These are phyloP conservation scores for Salmo trutta DNA, from an alignment of 2,797 vertebrate species.

Conservation along the genomic window DNA sequence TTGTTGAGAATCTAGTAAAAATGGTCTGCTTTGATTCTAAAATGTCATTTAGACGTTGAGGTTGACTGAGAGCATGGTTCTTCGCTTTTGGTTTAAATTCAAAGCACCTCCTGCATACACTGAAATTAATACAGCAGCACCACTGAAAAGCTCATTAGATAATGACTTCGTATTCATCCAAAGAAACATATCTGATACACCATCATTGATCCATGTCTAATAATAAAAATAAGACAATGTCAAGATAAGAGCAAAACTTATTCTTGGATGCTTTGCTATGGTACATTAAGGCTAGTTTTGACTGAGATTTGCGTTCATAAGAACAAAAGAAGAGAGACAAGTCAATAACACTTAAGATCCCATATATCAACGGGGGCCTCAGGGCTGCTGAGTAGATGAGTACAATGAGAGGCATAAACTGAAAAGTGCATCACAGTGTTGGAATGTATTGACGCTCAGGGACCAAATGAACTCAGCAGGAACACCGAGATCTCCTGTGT, in stretches of 20 bases:
- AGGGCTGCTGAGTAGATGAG: slow-evolving; percentile 24
- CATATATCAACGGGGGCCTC: slow-evolving; percentile 14
- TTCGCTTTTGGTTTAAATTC: neutral
- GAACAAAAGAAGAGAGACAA: slow-evolving; percentile 12
- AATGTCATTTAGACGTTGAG: neutral
- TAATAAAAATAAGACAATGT: too few relatives aligned
- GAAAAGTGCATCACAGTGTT: slow-evolving; percentile 12
- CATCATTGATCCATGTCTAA: neutral
- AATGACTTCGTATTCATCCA: neutral
- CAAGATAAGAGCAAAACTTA: neutral
- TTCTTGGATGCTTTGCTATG: too few relatives aligned
- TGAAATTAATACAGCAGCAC: neutral
- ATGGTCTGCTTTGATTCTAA: neutral
- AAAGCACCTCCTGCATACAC: neutral
- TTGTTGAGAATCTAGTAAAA: slow-evolving; percentile 4
- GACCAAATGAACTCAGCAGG: slow-evolving; percentile 5
- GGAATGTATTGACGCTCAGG: slow-evolving; percentile 5
- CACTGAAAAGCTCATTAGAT: neutral
- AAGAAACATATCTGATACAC: too few relatives aligned
- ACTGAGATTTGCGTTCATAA: slow-evolving; percentile 4
- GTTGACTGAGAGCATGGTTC: neutral
- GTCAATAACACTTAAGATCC: slow-evolving; percentile 25
- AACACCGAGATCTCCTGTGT: slow-evolving; percentile 19
- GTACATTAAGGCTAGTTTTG: neutral
- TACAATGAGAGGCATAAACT: slow-evolving; percentile 15